Percentiles rank a stretch among this genome's conserved stretches.
Evolutionary conservation across 2,797 vertebrate genomes (phyloP).

Genomic region (Cyprinodon diabolis): DNA sequence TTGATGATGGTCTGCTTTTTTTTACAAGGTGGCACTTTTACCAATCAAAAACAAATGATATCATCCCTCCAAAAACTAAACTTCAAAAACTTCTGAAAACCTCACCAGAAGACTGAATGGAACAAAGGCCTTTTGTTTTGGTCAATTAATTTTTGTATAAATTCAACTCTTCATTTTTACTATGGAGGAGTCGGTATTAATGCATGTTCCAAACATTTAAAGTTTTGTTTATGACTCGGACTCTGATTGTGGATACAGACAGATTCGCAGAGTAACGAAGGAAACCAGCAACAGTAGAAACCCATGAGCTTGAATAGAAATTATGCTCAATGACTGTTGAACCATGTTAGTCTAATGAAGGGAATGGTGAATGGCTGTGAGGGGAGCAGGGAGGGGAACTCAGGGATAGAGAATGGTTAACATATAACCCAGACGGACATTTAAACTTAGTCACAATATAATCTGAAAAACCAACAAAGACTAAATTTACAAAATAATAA

Average conservation of each 20-base stretch:
- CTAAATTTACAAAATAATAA: background rate
- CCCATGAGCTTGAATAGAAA: background rate
- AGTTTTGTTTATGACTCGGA: background rate
- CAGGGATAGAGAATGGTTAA: background rate
- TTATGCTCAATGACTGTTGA: background rate
- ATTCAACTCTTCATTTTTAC: background rate
- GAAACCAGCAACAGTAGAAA: background rate
- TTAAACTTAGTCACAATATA: background rate
- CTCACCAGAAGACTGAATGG: background rate
- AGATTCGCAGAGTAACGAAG: background rate
- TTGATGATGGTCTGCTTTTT: background rate
- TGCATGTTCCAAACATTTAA: background rate
- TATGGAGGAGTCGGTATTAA: background rate
- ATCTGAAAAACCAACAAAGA: background rate
- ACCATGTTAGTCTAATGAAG: background rate
- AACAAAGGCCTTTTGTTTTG: background rate
- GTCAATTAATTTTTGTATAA: background rate
- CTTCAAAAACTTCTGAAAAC: background rate
- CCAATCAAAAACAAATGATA: background rate
- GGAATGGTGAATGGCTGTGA: background rate
- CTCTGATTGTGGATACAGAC: background rate
- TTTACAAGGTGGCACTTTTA: background rate
- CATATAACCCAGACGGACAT: background rate
- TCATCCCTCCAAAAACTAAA: background rate
- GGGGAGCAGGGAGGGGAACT: background rate